A percentile compares a stretch with the other conserved stretches of the same genome.
Conservation (phyloP, 1,140 invertebrate genomes). For the Pseudomyrmex pallidus region DNA sequence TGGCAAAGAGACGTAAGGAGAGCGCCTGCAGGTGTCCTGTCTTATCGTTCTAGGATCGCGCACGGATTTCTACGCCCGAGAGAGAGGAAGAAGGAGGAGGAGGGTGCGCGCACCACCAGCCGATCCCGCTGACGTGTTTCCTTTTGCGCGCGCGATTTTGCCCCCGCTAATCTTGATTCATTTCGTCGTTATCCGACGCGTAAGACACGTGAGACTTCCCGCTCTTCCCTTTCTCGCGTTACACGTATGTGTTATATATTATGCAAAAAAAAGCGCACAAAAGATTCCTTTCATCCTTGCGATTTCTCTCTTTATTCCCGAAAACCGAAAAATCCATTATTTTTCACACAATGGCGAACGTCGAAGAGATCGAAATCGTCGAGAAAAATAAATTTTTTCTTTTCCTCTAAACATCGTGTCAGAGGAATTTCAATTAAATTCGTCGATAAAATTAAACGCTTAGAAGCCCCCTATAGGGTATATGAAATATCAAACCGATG, state of each 20-base stretch:
- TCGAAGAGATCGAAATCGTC: too few species aligned
- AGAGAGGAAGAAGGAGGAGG: background rate
- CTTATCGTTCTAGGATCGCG: conserved; percentile 44
- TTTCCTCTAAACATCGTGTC: too few species aligned
- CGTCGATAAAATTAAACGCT: too few species aligned
- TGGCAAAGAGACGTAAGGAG: conserved; percentile 24
- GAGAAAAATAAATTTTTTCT: too few species aligned
- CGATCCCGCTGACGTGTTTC: background rate
- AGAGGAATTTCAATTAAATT: too few species aligned
- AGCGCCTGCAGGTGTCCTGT: conserved; percentile 47
- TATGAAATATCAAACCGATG: too few species aligned
- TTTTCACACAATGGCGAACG: too few species aligned
- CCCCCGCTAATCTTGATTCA: background rate
- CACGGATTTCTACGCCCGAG: conserved; percentile 29
- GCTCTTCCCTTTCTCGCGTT: background rate
- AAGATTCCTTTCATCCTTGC: too few species aligned
- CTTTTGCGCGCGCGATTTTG: background rate
- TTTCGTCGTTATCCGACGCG: background rate
- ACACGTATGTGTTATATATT: background rate
- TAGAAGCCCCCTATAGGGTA: too few species aligned
- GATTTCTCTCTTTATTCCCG: too few species aligned
- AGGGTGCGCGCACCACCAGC: conserved; percentile 11
- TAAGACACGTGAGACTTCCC: background rate
- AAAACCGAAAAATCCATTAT: too few species aligned
- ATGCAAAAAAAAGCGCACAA: too few species aligned